Evolutionary conservation across 2,113 vertebrate genomes (phyloP).

Genomic region (Pyxicephalus adspersus): DNA sequence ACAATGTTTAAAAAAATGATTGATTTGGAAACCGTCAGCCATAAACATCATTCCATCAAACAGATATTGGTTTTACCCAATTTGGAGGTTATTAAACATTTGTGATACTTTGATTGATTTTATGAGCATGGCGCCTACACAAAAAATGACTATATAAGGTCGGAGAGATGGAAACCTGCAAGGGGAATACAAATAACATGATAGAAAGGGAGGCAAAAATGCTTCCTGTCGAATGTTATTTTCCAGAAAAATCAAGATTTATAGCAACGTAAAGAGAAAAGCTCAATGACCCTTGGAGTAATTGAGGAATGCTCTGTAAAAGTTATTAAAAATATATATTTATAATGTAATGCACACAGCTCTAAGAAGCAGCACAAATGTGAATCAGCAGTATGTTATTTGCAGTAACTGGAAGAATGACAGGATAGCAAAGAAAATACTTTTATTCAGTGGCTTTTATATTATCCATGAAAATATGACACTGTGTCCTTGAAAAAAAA

Average conservation of each 20-base stretch:
- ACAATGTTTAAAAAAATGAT: slow-evolving; percentile 64
- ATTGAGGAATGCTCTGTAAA: slow-evolving; percentile 9
- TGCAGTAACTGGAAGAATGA: not conserved
- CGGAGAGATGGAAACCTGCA: slow-evolving; percentile 39
- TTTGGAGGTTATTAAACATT: slow-evolving; percentile 65
- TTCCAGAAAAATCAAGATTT: slow-evolving; percentile 55
- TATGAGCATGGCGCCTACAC: slow-evolving; percentile 51
- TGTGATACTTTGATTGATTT: slow-evolving; percentile 55
- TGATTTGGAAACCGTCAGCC: slow-evolving; percentile 63
- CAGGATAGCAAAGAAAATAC: not conserved
- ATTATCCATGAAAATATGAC: not conserved
- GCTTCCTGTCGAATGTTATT: slow-evolving; percentile 15
- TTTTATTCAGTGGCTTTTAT: not conserved
- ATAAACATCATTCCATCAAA: slow-evolving; percentile 62
- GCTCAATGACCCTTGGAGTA: slow-evolving; percentile 35
- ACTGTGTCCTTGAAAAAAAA: slow-evolving; percentile 10
- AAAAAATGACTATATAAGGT: slow-evolving; percentile 49
- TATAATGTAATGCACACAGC: slow-evolving; percentile 20
- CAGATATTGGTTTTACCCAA: slow-evolving; percentile 59
- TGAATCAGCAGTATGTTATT: slow-evolving; percentile 10
- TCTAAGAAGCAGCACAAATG: slow-evolving; percentile 10
- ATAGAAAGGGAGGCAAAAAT: slow-evolving; percentile 53
- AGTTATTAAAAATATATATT: slow-evolving; percentile 3
- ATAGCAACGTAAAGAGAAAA: slow-evolving; percentile 52
- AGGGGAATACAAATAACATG: slow-evolving; percentile 41